Base-by-base conservation (phyloP, 2,797 vertebrate species). In the Loris lydekkerianus region DNA sequence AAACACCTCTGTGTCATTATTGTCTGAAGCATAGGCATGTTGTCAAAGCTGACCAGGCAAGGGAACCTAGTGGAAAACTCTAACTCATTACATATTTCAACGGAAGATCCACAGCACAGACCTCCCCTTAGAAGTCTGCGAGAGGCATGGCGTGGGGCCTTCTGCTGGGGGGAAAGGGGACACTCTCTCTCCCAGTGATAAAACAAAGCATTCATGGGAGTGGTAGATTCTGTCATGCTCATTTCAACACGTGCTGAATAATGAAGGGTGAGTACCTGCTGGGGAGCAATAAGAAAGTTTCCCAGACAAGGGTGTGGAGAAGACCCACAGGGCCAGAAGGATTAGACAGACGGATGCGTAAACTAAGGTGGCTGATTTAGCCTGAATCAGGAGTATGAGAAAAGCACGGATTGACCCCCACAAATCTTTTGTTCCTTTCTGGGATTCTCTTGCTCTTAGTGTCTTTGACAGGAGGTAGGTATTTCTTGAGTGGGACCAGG, bases 201-300 rank as follows among this genome's bases (percentile, higher is more conserved):
- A 1, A 72, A 86, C 53, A 78, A 83, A 89, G 20, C 23, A 25
- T 25, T 46, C 63, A 34, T 1, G 1, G 34, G 43, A 93, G 69
- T 78, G 77, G 61, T 63, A 46, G 27, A 37, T 2, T 58, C 27
- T 40, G 20, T 11, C 43, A 29, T 60, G 56, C 46, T 75, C 83
- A 85, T 96, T 95, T 96, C 81, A 87, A 93, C 58, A 72, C 8
- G 3, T 46, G 2, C 37, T 94, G 80, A 93, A 82, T 85, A 95
- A 89, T 23, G 23, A 94, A 95, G 72, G 72, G 53, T 85, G 84
- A 75, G 53, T 86, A 69, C 23, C 18, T 10, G 43, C 72, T 83
- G n/a, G 43, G 8, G 17, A 84, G 31, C 23, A 21, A 76, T 77
- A 84, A 83, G 70, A 61, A 76, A 77, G 23, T 58, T 96, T 97